Evolutionary conservation across 2,888 invertebrate species (phyloP).

Genomic region (Kuschelorhynchus macadamiae): DNA sequence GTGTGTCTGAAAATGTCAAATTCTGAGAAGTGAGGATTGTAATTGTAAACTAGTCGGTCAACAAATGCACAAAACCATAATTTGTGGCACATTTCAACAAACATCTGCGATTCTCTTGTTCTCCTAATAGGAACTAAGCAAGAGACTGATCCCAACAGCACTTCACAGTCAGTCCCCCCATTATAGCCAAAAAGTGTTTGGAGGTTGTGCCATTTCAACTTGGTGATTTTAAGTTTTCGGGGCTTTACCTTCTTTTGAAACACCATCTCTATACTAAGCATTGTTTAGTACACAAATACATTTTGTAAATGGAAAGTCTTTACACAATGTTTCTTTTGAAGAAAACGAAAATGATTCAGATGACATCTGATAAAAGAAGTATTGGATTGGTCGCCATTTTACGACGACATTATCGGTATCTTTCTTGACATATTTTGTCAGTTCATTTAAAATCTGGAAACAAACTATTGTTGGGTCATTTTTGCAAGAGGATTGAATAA

Average conservation of each 20-base stretch:
- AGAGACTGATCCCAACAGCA: too few species aligned
- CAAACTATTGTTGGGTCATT: conserved; percentile 37
- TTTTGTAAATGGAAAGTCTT: conserved; percentile 26
- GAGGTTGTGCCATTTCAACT: conserved; percentile 34
- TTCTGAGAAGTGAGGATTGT: too few species aligned
- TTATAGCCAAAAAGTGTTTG: conserved; percentile 29
- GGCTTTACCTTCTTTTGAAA: too few species aligned
- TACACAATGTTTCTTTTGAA: conserved; percentile 15
- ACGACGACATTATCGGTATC: conserved; percentile 10
- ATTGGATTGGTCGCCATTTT: conserved; percentile 30
- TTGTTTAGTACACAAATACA: conserved; percentile 16
- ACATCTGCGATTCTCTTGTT: too few species aligned
- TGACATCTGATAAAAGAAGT: conserved; percentile 34
- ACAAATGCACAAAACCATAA: too few species aligned
- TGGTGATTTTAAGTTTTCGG: conserved; percentile 22
- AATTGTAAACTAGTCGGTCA: too few species aligned
- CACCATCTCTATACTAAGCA: not conserved
- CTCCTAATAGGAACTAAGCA: too few species aligned
- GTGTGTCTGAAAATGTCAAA: too few species aligned
- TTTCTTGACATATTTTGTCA: conserved; percentile 30
- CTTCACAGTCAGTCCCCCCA: too few species aligned
- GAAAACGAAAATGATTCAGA: conserved; percentile 33
- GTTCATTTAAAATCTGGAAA: conserved; percentile 27
- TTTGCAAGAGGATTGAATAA: conserved; percentile 32
- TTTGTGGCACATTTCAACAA: too few species aligned